phyloP scores from a whole-genome alignment of 2,113 vertebrate species.

The Tiliqua scincoides region DNA sequence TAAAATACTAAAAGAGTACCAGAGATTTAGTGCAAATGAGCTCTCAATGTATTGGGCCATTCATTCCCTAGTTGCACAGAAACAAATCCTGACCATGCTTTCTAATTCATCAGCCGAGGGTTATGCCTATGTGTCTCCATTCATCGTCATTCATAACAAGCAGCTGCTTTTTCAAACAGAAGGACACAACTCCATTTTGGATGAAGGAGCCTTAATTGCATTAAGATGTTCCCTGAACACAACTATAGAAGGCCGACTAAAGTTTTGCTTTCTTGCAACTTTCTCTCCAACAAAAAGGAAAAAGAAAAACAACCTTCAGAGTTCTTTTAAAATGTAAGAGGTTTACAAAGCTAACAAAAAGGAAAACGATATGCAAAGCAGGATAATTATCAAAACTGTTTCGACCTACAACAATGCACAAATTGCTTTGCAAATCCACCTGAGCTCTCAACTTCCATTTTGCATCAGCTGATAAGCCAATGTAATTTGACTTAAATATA shows the following conservation, averaged over 20 bases:
- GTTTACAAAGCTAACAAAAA: not conserved
- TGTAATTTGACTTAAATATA: not conserved
- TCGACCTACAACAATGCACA: not conserved
- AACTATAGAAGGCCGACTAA: conserved; percentile 9
- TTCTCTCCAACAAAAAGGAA: conserved; percentile 21
- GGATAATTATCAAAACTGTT: conserved; percentile 4
- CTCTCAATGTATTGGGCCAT: not conserved
- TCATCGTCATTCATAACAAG: not conserved
- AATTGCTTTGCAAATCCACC: conserved; percentile 4
- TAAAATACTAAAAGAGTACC: conserved; percentile 7
- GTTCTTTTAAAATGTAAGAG: not conserved
- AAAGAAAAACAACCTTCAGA: not conserved
- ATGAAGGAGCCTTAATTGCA: conserved; percentile 42
- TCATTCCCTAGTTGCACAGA: not conserved
- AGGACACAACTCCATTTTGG: conserved; percentile 14
- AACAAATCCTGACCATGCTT: conserved; percentile 10
- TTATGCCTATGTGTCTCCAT: not conserved
- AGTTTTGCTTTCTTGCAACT: conserved; percentile 23
- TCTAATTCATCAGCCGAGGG: conserved; percentile 8
- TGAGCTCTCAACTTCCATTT: conserved; percentile 2
- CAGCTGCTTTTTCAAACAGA: conserved; percentile 38
- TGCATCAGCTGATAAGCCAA: not conserved
- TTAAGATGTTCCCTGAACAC: conserved; percentile 38
- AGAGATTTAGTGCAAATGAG: not conserved
- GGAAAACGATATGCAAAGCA: not conserved